Evolutionary conservation across 2,113 vertebrate species (phyloP).

Genomic region (Ageneiosus marmoratus): DNA sequence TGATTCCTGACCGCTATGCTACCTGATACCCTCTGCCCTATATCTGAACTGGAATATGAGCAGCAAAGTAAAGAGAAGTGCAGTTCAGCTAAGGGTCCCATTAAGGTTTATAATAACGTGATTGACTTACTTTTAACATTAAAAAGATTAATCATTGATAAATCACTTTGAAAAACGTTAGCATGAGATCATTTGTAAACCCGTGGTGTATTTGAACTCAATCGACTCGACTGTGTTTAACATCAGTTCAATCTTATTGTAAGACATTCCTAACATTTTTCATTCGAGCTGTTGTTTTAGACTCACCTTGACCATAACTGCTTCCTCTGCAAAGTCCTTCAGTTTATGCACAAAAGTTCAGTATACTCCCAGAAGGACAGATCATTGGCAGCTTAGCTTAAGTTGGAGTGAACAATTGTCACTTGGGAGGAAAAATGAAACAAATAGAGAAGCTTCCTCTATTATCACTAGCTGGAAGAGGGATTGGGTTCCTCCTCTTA

Average conservation of each 20-base stretch:
- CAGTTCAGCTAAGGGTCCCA: slow-evolving; percentile 26
- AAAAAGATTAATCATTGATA: slow-evolving; percentile 17
- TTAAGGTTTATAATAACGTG: slow-evolving; percentile 15
- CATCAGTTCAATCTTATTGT: background rate
- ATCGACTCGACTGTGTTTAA: slow-evolving; percentile 4
- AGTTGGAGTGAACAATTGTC: slow-evolving; percentile 31
- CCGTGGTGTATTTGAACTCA: slow-evolving; percentile 14
- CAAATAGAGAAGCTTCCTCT: slow-evolving; percentile 23
- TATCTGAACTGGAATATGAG: slow-evolving; percentile 31
- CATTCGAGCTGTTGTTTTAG: slow-evolving; percentile 7
- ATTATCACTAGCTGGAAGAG: slow-evolving; percentile 22
- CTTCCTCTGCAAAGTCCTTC: slow-evolving; percentile 5
- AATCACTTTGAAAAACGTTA: slow-evolving; percentile 3
- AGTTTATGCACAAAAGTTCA: slow-evolving; percentile 35
- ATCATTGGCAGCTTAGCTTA: slow-evolving; percentile 20
- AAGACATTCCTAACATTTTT: slow-evolving; percentile 11
- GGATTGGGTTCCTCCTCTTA: background rate
- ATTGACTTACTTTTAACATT: slow-evolving; percentile 23
- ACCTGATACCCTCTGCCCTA: slow-evolving; percentile 31
- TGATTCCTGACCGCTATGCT: slow-evolving; percentile 17
- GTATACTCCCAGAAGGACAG: slow-evolving; percentile 35
- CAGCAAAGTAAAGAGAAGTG: slow-evolving; percentile 31
- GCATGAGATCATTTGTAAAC: slow-evolving; percentile 18
- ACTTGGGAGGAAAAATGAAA: slow-evolving; percentile 43
- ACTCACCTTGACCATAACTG: slow-evolving; percentile 24